Evolutionary conservation across 2,113 vertebrate species (phyloP).

Genomic region (Lasiurus cinereus): DNA sequence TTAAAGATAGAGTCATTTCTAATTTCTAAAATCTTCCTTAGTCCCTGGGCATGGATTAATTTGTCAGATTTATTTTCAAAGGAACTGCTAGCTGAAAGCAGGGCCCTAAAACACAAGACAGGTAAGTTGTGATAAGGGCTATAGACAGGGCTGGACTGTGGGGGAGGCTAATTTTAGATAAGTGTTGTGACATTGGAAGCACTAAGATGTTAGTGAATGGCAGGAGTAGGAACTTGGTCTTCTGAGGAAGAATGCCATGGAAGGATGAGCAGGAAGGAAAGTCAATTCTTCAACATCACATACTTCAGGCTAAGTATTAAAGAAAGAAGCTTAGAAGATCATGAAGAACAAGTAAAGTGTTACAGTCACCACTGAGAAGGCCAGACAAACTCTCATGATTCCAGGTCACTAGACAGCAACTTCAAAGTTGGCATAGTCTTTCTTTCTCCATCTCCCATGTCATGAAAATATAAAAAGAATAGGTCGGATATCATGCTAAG

Average conservation of each 20-base stretch:
- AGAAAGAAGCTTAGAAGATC: background rate
- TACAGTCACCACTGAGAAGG: background rate
- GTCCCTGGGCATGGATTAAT: background rate
- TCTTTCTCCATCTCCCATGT: background rate
- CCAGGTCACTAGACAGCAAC: background rate
- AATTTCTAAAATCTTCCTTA: conserved; percentile 24
- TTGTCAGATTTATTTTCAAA: conserved; percentile 48
- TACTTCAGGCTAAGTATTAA: conserved; percentile 34
- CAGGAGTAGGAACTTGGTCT: background rate
- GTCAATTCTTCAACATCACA: background rate
- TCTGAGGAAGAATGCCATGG: conserved; percentile 1
- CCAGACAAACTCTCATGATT: background rate
- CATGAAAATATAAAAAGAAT: conserved; percentile 21
- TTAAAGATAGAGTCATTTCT: background rate
- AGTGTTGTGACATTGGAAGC: background rate
- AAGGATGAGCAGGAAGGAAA: conserved; percentile 3
- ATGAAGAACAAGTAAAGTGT: background rate
- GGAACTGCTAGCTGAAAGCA: background rate
- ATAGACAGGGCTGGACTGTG: background rate
- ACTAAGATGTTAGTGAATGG: background rate
- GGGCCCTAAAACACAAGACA: conserved; percentile 38
- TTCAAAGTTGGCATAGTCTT: background rate
- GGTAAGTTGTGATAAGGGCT: background rate
- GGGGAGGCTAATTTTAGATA: background rate
- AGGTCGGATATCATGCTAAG: background rate